Evolutionary conservation across 2,113 vertebrate species (phyloP), one percentile per base, ranked within the genome.

Genomic region (Anas platyrhynchos): DNA sequence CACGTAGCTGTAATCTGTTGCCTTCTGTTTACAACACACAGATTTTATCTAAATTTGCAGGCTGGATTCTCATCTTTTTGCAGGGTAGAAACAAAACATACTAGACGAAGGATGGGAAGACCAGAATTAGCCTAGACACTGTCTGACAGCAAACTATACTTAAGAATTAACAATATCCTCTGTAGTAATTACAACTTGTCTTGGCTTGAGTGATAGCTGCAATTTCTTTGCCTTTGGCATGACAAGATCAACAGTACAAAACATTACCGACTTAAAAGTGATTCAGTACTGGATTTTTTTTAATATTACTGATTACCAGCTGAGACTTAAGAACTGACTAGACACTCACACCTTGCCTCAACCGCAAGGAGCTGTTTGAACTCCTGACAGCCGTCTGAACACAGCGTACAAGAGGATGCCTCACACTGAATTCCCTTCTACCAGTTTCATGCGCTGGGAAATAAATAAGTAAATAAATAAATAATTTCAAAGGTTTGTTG

Each of bases 141-240:
- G 76, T 88, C 95, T 95, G 92, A 89, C 48, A 58, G 81, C 48
- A 82, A 94, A 79, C 66, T 79, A 85, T 58, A 92, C 81, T 83
- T 91, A 95, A 91, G 80, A 62, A 80, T 92, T 88, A 95, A 92
- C 58, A 11, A 92, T 55, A 93, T 94, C 88, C 93, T 94, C 86
- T 67, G 66, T 79, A 89, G 88, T 91, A 96, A 96, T 97, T 94
- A 95, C 73, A 94, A 4, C 93, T 89, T 90, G 83, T 31, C 83
- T 95, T 83, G 83, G 81, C 76, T 79, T 78, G 44, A 76, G 69
- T 38, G 92, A 93, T 36, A 92, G 80, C 34, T 91, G 88, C 74
- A 94, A 94, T 95, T 96, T 73, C 83, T 94, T 94, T 73, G 93
- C 93, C 94, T 96, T 94, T 91, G 95, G 94, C 92, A 6, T 41